Evolutionary conservation across 2,113 vertebrate genomes (phyloP), one percentile per base, ranked within the genome.

Genomic region (Sebastes fasciatus): DNA sequence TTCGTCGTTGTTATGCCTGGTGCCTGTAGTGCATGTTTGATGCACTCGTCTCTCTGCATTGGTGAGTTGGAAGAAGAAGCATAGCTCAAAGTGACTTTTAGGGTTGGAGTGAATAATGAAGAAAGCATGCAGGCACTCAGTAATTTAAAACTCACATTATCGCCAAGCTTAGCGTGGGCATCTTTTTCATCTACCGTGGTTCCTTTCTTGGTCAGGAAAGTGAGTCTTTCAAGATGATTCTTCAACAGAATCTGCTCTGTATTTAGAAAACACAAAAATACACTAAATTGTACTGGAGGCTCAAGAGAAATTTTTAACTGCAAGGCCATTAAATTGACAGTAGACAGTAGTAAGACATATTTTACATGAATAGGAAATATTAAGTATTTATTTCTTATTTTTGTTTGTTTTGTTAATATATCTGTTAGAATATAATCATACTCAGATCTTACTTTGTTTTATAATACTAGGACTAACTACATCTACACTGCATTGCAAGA

Each of bases 181-280:
- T 64, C 2, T 77, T 94, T 94, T 64, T 62, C 11, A 0, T 5
- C 0, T 0, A 55, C 0, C 0, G 0, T 0, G 0, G 0, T 1
- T 0, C 0, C 0, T 1, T 0, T 5, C 43, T 21, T 75, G 4
- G 87, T 83, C 73, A 95, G 79, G 82, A 96, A 96, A 21, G 2
- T 21, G 23, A 95, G 91, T 17, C 4, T 49, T 77, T 95, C 93
- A 0, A 55, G 5, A 0, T 89, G 4, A 43, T 45, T 74, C 12
- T 76, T 87, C 4, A 96, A 65, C 42, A 96, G 81, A 8, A 54
- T 2, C 5, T 94, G 1, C 80, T 93, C 95, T 96, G 88, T 68
- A 80, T 23, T 76, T 17, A 75, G 52, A 77, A 40, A 91, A 62
- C 6, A 74, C 14, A 79, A 46, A 78, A 26, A 80, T 17, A 66